These are phyloP conservation scores for Anguilla rostrata DNA, from an alignment of 2,113 vertebrate species.

Conservation along the genomic window DNA sequence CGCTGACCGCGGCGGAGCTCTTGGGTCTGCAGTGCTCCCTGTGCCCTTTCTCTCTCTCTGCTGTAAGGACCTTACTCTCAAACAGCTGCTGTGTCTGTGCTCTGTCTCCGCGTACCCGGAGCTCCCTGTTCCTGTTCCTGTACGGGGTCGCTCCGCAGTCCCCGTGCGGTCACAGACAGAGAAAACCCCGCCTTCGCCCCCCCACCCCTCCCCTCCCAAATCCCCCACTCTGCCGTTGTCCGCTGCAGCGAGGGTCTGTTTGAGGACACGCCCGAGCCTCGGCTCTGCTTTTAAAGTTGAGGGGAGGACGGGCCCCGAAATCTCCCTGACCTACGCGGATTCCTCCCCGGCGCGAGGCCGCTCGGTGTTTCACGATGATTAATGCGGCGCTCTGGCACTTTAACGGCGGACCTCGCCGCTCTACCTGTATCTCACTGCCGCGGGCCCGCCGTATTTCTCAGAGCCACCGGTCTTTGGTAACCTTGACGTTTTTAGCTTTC, in stretches of 20 bases:
- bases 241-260: not conserved
- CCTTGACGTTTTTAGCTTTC: not conserved
- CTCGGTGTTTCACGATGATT: not conserved
- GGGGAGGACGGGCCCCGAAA: not conserved
- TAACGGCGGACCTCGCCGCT: not conserved
- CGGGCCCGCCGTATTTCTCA: not conserved
- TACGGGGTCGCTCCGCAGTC: too few species aligned
- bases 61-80: too few species aligned
- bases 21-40: not conserved
- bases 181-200: not conserved
- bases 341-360: not conserved
- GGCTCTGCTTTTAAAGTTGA: not conserved
- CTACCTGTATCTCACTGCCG: not conserved
- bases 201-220: not conserved
- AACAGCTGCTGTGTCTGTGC: too few species aligned
- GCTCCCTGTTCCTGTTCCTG: too few species aligned
- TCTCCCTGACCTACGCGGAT: not conserved
- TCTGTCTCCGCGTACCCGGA: too few species aligned
- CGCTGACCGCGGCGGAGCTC: not conserved
- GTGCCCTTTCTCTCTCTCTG: not conserved
- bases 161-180: not conserved
- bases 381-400: not conserved
- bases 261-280: not conserved
- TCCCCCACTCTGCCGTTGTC: not conserved
- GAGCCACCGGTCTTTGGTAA: not conserved